These are phyloP conservation scores for Delichon dasypus DNA, from an alignment of 2,797 vertebrate species.

Conservation along the genomic window DNA sequence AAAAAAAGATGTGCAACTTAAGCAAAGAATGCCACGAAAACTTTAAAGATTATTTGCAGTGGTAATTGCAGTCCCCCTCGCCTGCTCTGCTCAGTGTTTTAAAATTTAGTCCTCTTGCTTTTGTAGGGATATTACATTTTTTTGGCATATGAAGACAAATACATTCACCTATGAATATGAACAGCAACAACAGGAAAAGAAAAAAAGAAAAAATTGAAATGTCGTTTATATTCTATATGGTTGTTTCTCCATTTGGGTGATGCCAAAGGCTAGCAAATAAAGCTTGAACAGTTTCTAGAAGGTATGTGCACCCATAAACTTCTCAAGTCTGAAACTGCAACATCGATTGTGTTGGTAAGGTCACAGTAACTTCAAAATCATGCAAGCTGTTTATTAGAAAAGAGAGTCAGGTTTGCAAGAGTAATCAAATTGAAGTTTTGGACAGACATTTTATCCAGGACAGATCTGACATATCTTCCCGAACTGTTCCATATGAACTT, in stretches of 20 bases:
- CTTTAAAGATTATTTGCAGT: neutral
- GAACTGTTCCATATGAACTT: neutral
- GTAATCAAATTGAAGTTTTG: neutral
- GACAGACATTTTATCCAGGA: neutral
- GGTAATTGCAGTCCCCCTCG: neutral
- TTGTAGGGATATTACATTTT: neutral
- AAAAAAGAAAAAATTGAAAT: neutral
- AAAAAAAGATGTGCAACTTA: neutral
- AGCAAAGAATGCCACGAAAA: neutral
- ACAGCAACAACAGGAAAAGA: neutral
- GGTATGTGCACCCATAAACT: neutral
- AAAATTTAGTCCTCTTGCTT: neutral
- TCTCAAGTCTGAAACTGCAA: neutral
- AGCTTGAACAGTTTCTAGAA: neutral
- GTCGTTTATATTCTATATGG: neutral
- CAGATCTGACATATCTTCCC: neutral
- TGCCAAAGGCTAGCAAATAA: neutral
- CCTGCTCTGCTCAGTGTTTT: neutral
- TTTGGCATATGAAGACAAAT: neutral
- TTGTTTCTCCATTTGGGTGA: neutral
- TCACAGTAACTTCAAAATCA: neutral
- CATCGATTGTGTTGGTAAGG: neutral
- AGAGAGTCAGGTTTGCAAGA: neutral
- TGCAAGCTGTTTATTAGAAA: neutral
- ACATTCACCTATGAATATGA: neutral